Conservation (phyloP, 2,797 vertebrate genomes). For the Bovichtus diacanthus region DNA sequence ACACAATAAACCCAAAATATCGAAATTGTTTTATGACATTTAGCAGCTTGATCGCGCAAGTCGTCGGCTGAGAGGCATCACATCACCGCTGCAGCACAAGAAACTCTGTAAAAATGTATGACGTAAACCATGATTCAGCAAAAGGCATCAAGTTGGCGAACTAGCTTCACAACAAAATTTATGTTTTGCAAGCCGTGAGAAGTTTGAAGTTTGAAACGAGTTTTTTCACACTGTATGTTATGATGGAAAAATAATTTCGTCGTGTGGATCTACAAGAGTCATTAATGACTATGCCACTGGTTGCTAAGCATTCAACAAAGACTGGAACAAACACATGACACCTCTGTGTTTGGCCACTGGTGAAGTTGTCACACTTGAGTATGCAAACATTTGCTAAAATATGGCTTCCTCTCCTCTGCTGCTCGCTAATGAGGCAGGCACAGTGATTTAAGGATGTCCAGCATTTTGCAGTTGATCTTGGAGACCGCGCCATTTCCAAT, state of each 20-base stretch:
- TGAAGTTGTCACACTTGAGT: slow-evolving; percentile 60
- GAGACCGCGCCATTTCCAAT: slow-evolving; percentile 36
- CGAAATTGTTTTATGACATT: neutral
- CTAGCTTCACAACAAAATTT: neutral
- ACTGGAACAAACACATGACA: slow-evolving; percentile 63
- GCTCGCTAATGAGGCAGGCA: slow-evolving; percentile 59
- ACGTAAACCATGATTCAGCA: neutral
- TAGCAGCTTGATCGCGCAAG: neutral
- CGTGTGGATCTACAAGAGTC: slow-evolving; percentile 36
- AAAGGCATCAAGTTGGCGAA: neutral
- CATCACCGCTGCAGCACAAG: neutral
- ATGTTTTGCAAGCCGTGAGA: neutral
- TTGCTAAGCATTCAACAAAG: slow-evolving; percentile 60
- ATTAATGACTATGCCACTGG: slow-evolving; percentile 41
- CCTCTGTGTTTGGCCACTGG: slow-evolving; percentile 57
- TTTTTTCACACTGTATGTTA: slow-evolving; percentile 14
- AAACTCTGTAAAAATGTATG: neutral
- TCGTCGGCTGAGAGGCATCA: neutral
- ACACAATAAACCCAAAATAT: neutral
- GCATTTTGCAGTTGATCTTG: slow-evolving; percentile 44
- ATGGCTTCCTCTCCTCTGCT: slow-evolving; percentile 50
- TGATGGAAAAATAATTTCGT: slow-evolving; percentile 51
- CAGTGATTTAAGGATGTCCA: slow-evolving; percentile 42
- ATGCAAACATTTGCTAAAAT: slow-evolving; percentile 69
- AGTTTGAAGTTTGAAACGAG: neutral